Base-by-base conservation (phyloP, 1,140 invertebrate genomes). In the Aethina tumida region DNA sequence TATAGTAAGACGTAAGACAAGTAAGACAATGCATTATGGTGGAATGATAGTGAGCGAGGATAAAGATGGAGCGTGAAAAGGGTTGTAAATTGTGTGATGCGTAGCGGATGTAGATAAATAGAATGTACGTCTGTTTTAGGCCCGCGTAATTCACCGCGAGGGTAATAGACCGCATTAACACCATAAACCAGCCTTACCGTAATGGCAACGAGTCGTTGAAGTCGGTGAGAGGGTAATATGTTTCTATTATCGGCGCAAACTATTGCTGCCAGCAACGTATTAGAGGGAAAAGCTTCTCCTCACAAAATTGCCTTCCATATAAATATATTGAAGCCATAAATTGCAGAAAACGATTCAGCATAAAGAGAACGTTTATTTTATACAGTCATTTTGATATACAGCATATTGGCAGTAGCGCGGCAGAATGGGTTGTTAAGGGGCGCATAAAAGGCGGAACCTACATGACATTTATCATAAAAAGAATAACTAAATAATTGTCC, bases 141-240 rank as follows among this genome's bases (percentile, higher is more conserved):
- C 13, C 35, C 24, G 18, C 25, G 35, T 36, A 36, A 53, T 48
- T 55, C 45, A 55, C 52, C 37, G 46, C 40, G 5, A 37, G 35
- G 50, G 52, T 61, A 59, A 60, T 56, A 60, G 51, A 53, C 54
- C 59, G 57, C 59, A 61, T 61, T 61, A 61, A 60, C 59, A 59
- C 59, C 58, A 61, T 61, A 61, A 61, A 61, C 43, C 56, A 61
- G 56, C 57, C 57, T 61, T 61, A 58, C 45, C 41, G 54, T 61
- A 61, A 61, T 61, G 54, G 55, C 52, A 48, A 49, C 46, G 55
- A 58, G 52, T 53, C 57, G 54, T 56, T 60, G 56, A 58, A 58
- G 52, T 47, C 52, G n/a, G 58, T 56, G 55, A 59, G 56, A 60
- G 57, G 59, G 57, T 58, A 60, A 59, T 61, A 60, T 57, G 56